Base-by-base conservation (phyloP, 2,888 invertebrate genomes). In the Zygogramma bicolorata region DNA sequence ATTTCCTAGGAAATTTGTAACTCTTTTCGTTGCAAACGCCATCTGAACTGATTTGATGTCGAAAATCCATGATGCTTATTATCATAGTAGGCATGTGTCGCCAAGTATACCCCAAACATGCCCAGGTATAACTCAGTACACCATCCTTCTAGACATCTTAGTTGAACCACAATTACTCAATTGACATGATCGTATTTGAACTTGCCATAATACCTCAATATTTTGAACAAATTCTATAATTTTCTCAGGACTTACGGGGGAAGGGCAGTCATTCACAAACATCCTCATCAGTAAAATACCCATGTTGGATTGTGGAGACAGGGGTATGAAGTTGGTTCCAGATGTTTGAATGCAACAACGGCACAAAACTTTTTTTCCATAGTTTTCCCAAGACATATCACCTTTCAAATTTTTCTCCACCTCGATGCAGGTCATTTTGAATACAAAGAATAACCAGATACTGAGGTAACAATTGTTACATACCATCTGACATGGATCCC, bases 341-440 rank as follows among this genome's bases (percentile, higher is more conserved):
- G 46, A 46, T 18, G 46, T 46, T 25, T 63, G 63, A 5, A 46
- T 18, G 31, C 63, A 63, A 8, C 29, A 63, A n/a, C 63, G 40
- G 13, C 63, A 63, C 2, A 63, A 18, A 18, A 63, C 63, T 29
- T 63, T 63, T 20, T 63, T 63, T 46, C 63, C 63, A 63, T 63
- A 63, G 31, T 63, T 63, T 10, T 42, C 63, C 63, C 63, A 63
- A 46, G 63, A 63, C 63, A 63, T 63, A 27, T 63, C 46, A 27
- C 46, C 63, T 63, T 63, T 63, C 27, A 63, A 18, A 63, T 63
- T 20, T 46, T 46, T 63, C 46, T 63, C 46, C 18, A 63, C 63
- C 13, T 63, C 63, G 18, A 63, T 63, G 27, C 63, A 63, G 10
- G 63, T 63, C 31, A 63, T 63, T 46, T 63, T 46, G 13, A 46